phyloP scores from a whole-genome alignment of 1,140 invertebrate species.

The Danaus melanippus region DNA sequence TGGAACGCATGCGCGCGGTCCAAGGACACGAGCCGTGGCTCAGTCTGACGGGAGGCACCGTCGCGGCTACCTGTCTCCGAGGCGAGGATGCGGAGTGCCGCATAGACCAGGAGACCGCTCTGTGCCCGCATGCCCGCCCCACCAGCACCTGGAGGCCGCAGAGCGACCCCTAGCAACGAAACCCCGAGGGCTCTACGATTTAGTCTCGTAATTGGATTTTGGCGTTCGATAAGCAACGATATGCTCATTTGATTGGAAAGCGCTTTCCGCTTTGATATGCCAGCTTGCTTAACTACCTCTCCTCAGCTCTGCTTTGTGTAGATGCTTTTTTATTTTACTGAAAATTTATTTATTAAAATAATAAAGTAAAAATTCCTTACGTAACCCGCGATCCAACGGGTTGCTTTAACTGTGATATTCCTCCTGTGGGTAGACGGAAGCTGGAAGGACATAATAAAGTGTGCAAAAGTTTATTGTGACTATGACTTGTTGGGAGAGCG shows the following conservation, averaged over 20 bases:
- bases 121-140: conserved; percentile 50
- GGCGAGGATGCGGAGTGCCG: conserved; percentile 48
- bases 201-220: conserved; percentile 70
- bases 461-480: conserved; percentile 58
- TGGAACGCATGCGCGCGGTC: conserved; percentile 49
- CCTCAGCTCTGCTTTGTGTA: conserved; percentile 51
- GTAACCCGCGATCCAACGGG: conserved; percentile 46
- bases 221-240: conserved; percentile 63
- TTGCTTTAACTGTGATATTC: conserved; percentile 47
- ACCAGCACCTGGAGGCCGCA: conserved; percentile 40
- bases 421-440: conserved; percentile 32
- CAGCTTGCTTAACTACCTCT: conserved; percentile 58
- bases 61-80: conserved; percentile 44
- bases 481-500: conserved; percentile 72
- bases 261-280: conserved; percentile 63
- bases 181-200: conserved; percentile 64
- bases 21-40: conserved; percentile 64
- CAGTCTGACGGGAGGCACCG: conserved; percentile 61
- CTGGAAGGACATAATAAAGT: conserved; percentile 63
- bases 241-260: conserved; percentile 63
- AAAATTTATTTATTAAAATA: conserved; percentile 25
- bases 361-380: conserved; percentile 30
- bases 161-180: conserved; percentile 59
- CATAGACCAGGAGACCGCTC: conserved; percentile 44
- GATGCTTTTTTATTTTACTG: conserved; percentile 49